phyloP scores from a whole-genome alignment of 37 sponge, comb jelly and placozoan species.

The Petrosia ficiformis region DNA sequence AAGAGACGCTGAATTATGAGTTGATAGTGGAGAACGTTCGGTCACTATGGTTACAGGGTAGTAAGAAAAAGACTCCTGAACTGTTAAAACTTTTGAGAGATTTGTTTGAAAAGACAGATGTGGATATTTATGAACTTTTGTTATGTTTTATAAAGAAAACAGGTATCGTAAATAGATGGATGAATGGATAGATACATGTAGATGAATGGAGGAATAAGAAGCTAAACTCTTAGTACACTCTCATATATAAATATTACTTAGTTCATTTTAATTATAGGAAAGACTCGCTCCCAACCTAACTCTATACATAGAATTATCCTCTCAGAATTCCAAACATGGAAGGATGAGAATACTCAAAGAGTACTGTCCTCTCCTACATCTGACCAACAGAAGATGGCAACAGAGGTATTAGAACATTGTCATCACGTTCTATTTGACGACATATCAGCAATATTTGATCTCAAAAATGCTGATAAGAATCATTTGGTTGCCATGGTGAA shows the following conservation, averaged over 20 bases:
- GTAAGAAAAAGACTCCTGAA: background rate
- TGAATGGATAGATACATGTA: too few relatives aligned
- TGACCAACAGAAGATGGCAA: constrained; percentile 16
- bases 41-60: background rate
- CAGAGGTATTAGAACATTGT: constrained; percentile 1
- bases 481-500: background rate
- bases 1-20: background rate
- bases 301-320: background rate
- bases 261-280: background rate
- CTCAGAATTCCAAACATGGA: background rate
- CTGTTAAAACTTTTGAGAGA: background rate
- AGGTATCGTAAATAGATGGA: too few relatives aligned
- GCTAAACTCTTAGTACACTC: too few relatives aligned
- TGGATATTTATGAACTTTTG: too few relatives aligned
- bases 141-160: too few relatives aligned
- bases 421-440: constrained; percentile 12
- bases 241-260: too few relatives aligned
- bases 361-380: background rate
- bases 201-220: too few relatives aligned
- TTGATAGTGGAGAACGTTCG: background rate
- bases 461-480: background rate
- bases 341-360: background rate
- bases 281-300: background rate
- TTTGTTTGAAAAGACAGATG: too few relatives aligned
- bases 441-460: constrained; percentile 33